Evolutionary conservation across 2,797 vertebrate species (phyloP).

Genomic region (Neosalanx taihuensis): DNA sequence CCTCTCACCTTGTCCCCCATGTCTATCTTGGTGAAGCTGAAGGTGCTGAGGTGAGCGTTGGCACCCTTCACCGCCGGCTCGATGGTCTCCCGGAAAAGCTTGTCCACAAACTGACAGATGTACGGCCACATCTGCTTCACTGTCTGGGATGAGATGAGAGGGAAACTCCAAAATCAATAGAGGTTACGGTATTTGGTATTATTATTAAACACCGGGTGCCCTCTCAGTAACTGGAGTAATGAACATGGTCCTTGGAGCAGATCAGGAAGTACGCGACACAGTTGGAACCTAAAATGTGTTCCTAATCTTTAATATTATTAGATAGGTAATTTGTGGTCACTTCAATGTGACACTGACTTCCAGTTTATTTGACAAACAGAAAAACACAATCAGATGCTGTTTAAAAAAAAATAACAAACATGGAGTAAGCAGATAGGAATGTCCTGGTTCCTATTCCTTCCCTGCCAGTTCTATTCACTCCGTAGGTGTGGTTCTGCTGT

Average conservation of each 20-base stretch:
- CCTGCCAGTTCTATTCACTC: not conserved
- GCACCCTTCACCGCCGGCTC: slow-evolving; percentile 90
- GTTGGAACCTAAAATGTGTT: no score
- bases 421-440: not conserved
- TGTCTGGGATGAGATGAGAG: slow-evolving; percentile 71
- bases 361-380: no score
- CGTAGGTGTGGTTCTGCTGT: not conserved
- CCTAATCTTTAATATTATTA: no score
- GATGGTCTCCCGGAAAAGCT: slow-evolving; percentile 93
- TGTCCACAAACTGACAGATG: slow-evolving; percentile 95
- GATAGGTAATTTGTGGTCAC: no score
- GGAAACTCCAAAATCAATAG: not conserved
- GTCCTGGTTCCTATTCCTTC: not conserved
- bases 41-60: slow-evolving; percentile 86
- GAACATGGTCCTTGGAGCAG: not conserved
- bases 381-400: no score
- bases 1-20: slow-evolving; percentile 88
- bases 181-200: not conserved
- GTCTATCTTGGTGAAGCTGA: slow-evolving; percentile 94
- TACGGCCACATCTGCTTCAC: slow-evolving; percentile 99
- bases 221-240: not conserved
- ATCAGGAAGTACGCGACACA: not conserved
- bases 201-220: not conserved
- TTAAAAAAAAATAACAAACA: not conserved
- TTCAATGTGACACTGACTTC: no score